phyloP scores from a whole-genome alignment of 1,140 invertebrate genomes.

The Contarinia nasturtii region DNA sequence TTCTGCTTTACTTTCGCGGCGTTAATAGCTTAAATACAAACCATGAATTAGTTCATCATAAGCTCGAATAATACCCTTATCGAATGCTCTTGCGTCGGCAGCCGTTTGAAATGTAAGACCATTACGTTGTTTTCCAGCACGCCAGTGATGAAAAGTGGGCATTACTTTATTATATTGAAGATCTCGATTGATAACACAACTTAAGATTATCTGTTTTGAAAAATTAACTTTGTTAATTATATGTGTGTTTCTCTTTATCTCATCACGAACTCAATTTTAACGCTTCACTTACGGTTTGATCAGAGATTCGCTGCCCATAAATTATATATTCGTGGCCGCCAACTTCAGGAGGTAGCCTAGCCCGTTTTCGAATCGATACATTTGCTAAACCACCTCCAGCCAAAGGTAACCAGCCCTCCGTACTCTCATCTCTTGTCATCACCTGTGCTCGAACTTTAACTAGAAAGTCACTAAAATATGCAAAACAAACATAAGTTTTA shows the following conservation, averaged over 20 bases:
- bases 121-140: constrained; percentile 84
- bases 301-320: constrained; percentile 75
- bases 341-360: constrained; percentile 25
- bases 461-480: constrained; percentile 67
- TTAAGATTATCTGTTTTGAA: constrained; percentile 63
- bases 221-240: too few relatives aligned
- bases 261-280: too few relatives aligned
- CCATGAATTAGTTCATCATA: constrained; percentile 82
- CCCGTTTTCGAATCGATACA: constrained; percentile 64
- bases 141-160: constrained; percentile 97
- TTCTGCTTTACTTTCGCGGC: neutral
- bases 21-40: constrained; percentile 36
- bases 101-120: constrained; percentile 88
- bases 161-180: constrained; percentile 96
- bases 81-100: constrained; percentile 83
- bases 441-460: constrained; percentile 94
- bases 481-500: neutral
- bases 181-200: constrained; percentile 87
- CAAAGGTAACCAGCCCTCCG: constrained; percentile 86
- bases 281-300: constrained; percentile 65
- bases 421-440: constrained; percentile 93
- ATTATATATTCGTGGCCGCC: constrained; percentile 65
- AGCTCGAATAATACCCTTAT: constrained; percentile 75
- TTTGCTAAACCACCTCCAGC: constrained; percentile 83
- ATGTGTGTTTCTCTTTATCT: too few relatives aligned